Evolutionary conservation across 1,140 invertebrate species (phyloP), one percentile per base, ranked within the genome.

Genomic region (Microplitis mediator): DNA sequence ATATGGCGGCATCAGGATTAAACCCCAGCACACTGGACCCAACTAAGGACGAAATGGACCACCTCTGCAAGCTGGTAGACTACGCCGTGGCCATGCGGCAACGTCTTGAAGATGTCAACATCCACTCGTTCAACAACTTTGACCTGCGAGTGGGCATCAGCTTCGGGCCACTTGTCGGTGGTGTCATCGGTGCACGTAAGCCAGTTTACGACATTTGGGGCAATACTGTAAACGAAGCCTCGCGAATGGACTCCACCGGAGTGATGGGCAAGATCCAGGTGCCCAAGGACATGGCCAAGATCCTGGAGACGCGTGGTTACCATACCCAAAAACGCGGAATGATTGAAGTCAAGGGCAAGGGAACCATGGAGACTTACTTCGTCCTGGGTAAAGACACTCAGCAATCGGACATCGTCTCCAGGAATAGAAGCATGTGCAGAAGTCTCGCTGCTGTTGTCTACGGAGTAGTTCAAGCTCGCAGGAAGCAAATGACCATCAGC

Each of bases 181-280:
- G 98, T 1, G 98, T 99, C 0, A 99, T 99, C 75, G 98, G 97
- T 0, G 97, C 97, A 0, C 91, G 96, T 34, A 99, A 99, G 81
- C 98, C 98, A 0, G 97, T 99, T 69, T 99, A 97, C 87, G 98
- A 99, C 81, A 98, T 99, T 74, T 99, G 97, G 97, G 98, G 97
- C 0, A 94, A 97, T 83, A 98, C 97, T 0, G 97, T 98, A 0
- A 98, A 98, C 85, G 94, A 97, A 79, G 96, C 97, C 3, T 97
- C 95, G 14, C 88, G 96, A 35, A 97, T 97, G 96, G 96, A 97
- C 81, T 94, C 93, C 2, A 97, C 95, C 0, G 96, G 96, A 0
- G 90, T 91, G 31, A 93, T 95, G 88, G 95, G 94, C 72, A 90
- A 92, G 31, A 95, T 97, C 71, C 95, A 97, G 89, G 95, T 97